Conservation (phyloP, 2,888 invertebrate species). For the Prenolepis imparis region DNA sequence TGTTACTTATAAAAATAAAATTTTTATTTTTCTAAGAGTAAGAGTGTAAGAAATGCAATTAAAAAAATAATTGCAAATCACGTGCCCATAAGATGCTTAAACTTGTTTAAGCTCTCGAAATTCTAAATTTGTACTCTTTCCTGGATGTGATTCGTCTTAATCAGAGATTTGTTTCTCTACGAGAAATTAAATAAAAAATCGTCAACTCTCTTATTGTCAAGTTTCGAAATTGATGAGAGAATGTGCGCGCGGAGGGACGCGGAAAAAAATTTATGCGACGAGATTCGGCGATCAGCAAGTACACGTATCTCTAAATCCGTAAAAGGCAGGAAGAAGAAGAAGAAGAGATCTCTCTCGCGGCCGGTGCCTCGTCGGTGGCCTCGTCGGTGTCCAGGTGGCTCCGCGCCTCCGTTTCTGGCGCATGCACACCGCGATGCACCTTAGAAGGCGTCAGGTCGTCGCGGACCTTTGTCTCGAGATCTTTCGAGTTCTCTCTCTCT, state of each 20-base stretch:
- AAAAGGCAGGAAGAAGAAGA: slow-evolving; percentile 48
- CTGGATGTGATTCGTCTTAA: neutral
- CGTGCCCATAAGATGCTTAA: neutral
- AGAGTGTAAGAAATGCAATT: neutral
- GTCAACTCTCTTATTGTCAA: neutral
- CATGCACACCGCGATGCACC: slow-evolving; percentile 72
- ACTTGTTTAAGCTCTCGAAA: neutral
- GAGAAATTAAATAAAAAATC: slow-evolving; percentile 1
- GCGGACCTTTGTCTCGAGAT: slow-evolving; percentile 66
- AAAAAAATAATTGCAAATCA: neutral
- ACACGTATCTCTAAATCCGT: slow-evolving; percentile 51
- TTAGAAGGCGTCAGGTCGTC: slow-evolving; percentile 79
- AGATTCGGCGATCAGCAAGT: slow-evolving; percentile 55
- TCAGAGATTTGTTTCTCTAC: neutral
- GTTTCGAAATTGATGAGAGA: neutral
- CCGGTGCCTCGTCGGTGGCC: slow-evolving; percentile 17
- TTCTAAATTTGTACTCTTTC: neutral
- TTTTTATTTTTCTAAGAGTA: neutral
- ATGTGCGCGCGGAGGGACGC: neutral
- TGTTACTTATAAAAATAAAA: neutral
- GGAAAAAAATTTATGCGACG: slow-evolving; percentile 28
- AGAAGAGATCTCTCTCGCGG: slow-evolving; percentile 6
- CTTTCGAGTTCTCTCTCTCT: neutral
- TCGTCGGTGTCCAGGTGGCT: slow-evolving; percentile 72
- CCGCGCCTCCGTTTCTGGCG: slow-evolving; percentile 80